Evolutionary conservation across 2,113 vertebrate species (phyloP).

Genomic region (Aramus guarauna): DNA sequence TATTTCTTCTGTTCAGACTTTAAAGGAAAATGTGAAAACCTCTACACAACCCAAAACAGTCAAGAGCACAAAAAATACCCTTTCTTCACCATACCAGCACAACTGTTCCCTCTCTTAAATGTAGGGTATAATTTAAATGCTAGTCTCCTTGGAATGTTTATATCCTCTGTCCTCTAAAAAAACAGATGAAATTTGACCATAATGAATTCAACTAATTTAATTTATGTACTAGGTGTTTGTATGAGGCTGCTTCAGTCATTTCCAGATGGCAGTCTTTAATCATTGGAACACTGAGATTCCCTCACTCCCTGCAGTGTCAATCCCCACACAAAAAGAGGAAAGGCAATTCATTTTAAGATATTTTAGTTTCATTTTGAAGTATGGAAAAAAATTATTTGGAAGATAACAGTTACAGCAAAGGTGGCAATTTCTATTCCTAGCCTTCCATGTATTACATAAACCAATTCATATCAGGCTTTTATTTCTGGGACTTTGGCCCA

Average conservation of each 20-base stretch:
- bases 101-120: background rate
- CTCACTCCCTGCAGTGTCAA: background rate
- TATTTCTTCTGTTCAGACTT: background rate
- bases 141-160: background rate
- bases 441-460: background rate
- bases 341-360: background rate
- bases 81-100: background rate
- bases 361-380: background rate
- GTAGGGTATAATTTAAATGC: background rate
- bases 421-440: conserved; percentile 1
- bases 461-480: background rate
- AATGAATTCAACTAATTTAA: background rate
- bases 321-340: background rate
- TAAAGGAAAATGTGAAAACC: background rate
- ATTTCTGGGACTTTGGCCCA: background rate
- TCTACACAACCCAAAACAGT: background rate
- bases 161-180: background rate
- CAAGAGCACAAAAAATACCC: background rate
- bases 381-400: background rate
- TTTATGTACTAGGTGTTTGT: background rate
- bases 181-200: background rate
- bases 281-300: background rate
- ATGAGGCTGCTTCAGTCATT: background rate
- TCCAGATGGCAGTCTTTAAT: background rate
- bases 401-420: background rate